These are phyloP conservation scores for Barnardius zonarius DNA, from an alignment of 2,113 vertebrate genomes.

Conservation along the genomic window DNA sequence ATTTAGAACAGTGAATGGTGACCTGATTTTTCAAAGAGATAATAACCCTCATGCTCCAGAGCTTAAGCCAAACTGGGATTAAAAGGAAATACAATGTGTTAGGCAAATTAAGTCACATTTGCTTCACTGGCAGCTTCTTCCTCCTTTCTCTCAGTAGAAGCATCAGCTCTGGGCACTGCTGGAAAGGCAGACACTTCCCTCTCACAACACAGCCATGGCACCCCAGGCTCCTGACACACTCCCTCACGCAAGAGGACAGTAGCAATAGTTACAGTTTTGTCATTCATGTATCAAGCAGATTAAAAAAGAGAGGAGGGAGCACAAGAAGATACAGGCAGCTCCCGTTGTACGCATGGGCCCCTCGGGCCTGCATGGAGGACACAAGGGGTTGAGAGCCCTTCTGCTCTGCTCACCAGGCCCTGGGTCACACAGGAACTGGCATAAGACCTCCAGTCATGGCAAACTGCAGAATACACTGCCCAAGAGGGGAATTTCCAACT, in stretches of 20 bases:
- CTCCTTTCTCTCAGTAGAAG: background rate
- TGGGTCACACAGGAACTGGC: background rate
- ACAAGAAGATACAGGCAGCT: background rate
- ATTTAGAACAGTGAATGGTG: background rate
- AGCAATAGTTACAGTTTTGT: background rate
- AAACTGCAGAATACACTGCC: background rate
- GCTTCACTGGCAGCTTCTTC: background rate
- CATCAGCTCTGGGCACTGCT: background rate
- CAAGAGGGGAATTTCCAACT: background rate
- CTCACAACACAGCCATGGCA: background rate
- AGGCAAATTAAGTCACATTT: conserved; percentile 3
- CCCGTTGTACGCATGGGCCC: background rate
- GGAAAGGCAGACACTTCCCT: background rate
- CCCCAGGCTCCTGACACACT: background rate
- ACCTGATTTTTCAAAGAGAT: background rate
- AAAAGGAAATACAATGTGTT: background rate
- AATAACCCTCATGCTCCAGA: background rate
- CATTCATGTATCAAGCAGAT: background rate
- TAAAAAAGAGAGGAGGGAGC: background rate
- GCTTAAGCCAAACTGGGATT: background rate
- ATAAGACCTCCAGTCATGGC: background rate
- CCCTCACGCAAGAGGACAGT: background rate
- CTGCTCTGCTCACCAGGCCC: background rate
- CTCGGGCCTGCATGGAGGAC: background rate
- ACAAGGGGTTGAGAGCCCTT: background rate